Evolutionary conservation across 2,113 vertebrate species (phyloP), one percentile per base, ranked within the genome.

Genomic region (Micronycteris hirsuta): DNA sequence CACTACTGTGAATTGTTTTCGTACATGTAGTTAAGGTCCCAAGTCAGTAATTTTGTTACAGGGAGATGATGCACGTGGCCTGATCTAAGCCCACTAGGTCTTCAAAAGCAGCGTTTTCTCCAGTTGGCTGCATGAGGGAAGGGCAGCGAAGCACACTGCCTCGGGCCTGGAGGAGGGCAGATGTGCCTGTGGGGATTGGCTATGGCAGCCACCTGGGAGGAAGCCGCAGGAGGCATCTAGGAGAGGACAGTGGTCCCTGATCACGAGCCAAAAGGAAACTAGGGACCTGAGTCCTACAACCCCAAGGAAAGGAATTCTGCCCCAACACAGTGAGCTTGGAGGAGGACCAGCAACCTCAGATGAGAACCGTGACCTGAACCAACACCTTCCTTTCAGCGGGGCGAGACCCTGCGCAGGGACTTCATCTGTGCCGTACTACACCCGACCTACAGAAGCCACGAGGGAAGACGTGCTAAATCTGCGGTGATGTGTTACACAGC

Each of bases 321-420:
- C 73, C 17, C 63, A 45, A 19, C 9, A 33, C 26, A 28, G 47
- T 49, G 67, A 90, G 8, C 3, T 54, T 43, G 1, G 17, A 41
- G 19, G 20, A 54, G 13, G 6, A 22, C 12, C 2, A 14, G 2
- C 24, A 28, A 4, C 13, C 43, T 89, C 65, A 22, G 3, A 38
- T 16, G 33, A 47, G 38, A 67, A 56, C 41, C 1, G 2, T 2
- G 36, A 4, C 3, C 45, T 41, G 22, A 15, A 0, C 19, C 11
- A 54, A 33, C 43, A 91, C 28, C 22, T 47, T 70, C 31, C 73
- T 61, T n/a, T 90, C 33, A 71, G 33, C 41, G 17, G 52, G 19
- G 9, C 43, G 28, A 63, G 12, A 77, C 11, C 24, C 14, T 45
- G 49, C 41, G 20, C 11, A 84, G 36, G 47, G 65, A 74, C 36